These are phyloP conservation scores for Phataginus tetradactyla DNA, from an alignment of 2,797 vertebrate species.

Conservation along the genomic window DNA sequence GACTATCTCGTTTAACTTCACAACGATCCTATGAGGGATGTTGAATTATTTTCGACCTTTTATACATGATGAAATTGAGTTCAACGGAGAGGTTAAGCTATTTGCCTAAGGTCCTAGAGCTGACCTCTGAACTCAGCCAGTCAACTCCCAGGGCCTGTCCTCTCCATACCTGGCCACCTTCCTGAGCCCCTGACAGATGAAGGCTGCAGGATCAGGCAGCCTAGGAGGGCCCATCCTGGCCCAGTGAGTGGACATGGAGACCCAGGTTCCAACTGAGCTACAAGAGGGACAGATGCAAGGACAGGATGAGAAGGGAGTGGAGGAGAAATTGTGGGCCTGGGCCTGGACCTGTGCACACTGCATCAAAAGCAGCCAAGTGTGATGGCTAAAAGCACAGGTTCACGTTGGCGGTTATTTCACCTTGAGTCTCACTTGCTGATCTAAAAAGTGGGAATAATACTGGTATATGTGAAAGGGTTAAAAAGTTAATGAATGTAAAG, in stretches of 20 bases:
- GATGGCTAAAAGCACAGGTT: background rate
- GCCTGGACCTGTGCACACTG: rapidly evolving
- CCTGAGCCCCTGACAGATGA: background rate
- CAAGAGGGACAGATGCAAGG: background rate
- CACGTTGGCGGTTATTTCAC: background rate
- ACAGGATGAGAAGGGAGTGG: background rate
- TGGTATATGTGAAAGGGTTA: background rate
- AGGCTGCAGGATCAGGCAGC: background rate
- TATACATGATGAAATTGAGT: background rate
- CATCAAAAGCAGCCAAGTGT: rapidly evolving
- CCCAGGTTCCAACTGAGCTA: background rate
- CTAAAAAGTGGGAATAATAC: background rate
- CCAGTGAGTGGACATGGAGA: background rate
- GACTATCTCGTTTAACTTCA: background rate
- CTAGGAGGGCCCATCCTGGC: background rate
- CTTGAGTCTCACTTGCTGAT: background rate
- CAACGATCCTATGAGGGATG: background rate
- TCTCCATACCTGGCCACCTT: background rate
- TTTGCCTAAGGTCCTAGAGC: background rate
- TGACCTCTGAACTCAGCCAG: background rate
- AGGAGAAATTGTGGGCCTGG: rapidly evolving
- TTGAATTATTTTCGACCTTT: background rate
- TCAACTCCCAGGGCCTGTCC: rapidly evolving
- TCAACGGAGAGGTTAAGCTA: background rate
- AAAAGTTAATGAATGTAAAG: background rate